phyloP scores from a whole-genome alignment of 2,888 invertebrate genomes.

The Drosophila prolongata region DNA sequence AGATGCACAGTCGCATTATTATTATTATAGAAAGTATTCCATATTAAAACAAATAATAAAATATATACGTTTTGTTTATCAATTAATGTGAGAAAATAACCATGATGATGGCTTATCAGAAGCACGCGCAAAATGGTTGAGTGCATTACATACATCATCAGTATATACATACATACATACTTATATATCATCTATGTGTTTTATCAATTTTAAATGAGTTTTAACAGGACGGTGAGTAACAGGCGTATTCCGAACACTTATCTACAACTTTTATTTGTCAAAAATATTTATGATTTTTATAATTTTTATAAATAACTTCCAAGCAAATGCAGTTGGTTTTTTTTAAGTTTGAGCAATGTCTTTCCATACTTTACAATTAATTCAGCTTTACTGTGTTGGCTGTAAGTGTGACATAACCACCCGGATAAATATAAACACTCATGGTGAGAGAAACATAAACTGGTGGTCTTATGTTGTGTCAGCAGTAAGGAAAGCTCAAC shows the following conservation, averaged over 20 bases:
- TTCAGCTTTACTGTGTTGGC: too few relatives aligned
- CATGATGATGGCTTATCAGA: conserved; percentile 31
- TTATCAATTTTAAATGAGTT: conserved; percentile 1
- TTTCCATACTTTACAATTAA: too few relatives aligned
- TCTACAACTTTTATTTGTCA: too few relatives aligned
- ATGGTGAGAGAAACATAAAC: too few relatives aligned
- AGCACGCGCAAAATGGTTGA: conserved; percentile 31
- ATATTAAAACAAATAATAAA: conserved; percentile 70
- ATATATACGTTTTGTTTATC: conserved; percentile 66
- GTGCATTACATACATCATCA: background rate
- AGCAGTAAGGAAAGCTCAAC: background rate
- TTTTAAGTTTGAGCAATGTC: too few relatives aligned
- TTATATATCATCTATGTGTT: too few relatives aligned
- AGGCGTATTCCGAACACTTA: too few relatives aligned
- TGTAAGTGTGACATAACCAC: too few relatives aligned
- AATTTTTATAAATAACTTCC: too few relatives aligned
- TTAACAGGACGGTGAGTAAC: background rate
- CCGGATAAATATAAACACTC: too few relatives aligned
- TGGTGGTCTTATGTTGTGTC: background rate
- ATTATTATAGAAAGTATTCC: conserved; percentile 70
- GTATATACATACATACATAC: background rate
- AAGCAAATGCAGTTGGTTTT: too few relatives aligned
- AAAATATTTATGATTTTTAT: too few relatives aligned
- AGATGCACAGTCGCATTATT: conserved; percentile 58
- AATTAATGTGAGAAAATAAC: conserved; percentile 27